Conservation (phyloP, 2,797 vertebrate genomes). For the Rousettus madagascariensis region DNA sequence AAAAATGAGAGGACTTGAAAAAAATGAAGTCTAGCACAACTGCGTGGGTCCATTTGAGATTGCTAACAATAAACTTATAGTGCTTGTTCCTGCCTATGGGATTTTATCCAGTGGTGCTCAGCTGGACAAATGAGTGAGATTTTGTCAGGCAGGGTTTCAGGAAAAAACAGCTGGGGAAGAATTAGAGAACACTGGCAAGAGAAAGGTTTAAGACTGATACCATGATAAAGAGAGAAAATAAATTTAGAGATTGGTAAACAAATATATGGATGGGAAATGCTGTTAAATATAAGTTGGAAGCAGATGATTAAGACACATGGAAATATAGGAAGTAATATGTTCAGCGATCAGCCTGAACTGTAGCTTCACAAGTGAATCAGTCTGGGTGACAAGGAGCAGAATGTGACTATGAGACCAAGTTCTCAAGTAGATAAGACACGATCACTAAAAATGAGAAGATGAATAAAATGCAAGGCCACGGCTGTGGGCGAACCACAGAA, state of each 20-base stretch:
- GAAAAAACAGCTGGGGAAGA: background rate
- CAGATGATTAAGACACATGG: background rate
- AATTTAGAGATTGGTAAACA: background rate
- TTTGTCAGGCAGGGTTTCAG: background rate
- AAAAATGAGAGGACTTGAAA: background rate
- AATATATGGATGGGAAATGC: background rate
- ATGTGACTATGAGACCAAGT: background rate
- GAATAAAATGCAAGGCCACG: background rate
- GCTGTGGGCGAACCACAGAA: background rate
- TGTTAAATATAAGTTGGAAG: background rate
- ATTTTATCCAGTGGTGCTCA: background rate
- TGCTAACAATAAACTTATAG: background rate
- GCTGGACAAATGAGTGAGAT: background rate
- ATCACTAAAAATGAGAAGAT: background rate
- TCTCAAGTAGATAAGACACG: background rate
- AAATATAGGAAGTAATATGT: background rate
- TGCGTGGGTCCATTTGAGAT: background rate
- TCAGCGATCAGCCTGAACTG: background rate
- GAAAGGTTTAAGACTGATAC: background rate
- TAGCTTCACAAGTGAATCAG: background rate
- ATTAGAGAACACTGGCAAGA: background rate
- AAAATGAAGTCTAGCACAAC: background rate
- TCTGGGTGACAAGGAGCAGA: background rate
- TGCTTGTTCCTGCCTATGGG: background rate
- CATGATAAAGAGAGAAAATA: background rate